Conservation (phyloP, 2,888 invertebrate species). For the Scaptomyza flava region DNA sequence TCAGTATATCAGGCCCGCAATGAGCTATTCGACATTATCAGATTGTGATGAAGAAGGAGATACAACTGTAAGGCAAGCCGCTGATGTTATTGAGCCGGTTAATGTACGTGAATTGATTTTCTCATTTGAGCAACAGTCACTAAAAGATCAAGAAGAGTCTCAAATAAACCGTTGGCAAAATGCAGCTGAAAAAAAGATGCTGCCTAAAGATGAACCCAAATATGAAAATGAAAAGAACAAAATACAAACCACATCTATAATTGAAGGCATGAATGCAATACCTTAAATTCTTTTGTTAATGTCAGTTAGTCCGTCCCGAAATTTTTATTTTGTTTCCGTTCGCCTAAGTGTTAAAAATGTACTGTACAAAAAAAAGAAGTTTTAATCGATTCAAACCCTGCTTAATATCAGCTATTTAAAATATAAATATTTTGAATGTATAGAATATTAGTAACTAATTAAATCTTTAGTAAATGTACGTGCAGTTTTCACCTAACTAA, state of each 20-base stretch:
- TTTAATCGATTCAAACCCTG: too few species aligned
- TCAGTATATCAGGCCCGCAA: not conserved
- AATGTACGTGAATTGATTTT: constrained; percentile 86
- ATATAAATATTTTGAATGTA: too few species aligned
- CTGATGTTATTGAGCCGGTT: constrained; percentile 51
- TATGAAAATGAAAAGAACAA: constrained; percentile 3
- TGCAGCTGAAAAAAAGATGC: not conserved
- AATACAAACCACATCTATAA: not conserved
- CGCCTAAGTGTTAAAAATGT: not conserved
- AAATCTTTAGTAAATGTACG: too few species aligned
- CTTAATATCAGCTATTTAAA: too few species aligned
- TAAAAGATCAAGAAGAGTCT: constrained; percentile 28
- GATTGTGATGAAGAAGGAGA: not conserved
- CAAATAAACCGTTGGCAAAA: not conserved
- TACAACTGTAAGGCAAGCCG: not conserved
- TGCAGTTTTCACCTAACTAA: not conserved
- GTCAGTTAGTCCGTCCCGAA: not conserved
- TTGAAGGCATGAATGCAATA: constrained; percentile 25
- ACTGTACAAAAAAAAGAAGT: too few species aligned
- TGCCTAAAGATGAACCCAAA: constrained; percentile 7
- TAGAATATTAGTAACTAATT: too few species aligned
- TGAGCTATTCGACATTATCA: not conserved
- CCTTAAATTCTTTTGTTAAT: not conserved
- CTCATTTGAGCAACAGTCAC: constrained; percentile 87
- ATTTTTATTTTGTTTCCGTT: not conserved